Percentiles rank a stretch among this genome's conserved stretches.
Evolutionary conservation across 1,140 invertebrate species (phyloP).

Genomic region (Theocolax elegans): DNA sequence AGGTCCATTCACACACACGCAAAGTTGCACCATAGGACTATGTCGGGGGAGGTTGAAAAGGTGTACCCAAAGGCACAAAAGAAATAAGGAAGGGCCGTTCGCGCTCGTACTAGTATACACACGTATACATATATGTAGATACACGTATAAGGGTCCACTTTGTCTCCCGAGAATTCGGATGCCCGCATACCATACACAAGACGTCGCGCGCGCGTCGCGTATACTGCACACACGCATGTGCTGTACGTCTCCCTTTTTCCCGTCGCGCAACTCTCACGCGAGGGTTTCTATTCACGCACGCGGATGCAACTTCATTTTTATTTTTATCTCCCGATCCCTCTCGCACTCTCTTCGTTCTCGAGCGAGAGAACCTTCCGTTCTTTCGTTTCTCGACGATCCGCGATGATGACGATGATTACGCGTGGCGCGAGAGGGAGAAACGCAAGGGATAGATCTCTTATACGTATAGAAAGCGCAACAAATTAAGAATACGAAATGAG

Average conservation of each 20-base stretch:
- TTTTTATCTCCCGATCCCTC: background rate
- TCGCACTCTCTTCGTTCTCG: background rate
- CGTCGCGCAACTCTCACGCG: constrained; percentile 33
- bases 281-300: constrained; percentile 8
- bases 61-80: background rate
- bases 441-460: too few relatives aligned
- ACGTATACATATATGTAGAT: too few relatives aligned
- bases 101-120: too few relatives aligned
- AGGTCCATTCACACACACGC: constrained; percentile 39
- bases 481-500: too few relatives aligned
- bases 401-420: constrained; percentile 36
- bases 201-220: background rate
- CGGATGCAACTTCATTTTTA: background rate
- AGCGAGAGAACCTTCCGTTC: background rate
- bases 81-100: too few relatives aligned
- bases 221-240: background rate
- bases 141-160: constrained; percentile 38
- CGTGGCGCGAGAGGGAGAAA: too few relatives aligned
- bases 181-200: constrained; percentile 35
- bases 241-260: constrained; percentile 27
- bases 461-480: too few relatives aligned
- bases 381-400: constrained; percentile 24
- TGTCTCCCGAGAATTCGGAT: constrained; percentile 46
- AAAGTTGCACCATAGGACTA: too few relatives aligned
- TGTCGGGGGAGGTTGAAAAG: too few relatives aligned